Percentiles rank a stretch among this genome's conserved stretches.
Conservation (phyloP, 2,888 invertebrate genomes). For the Phasia obesa region DNA sequence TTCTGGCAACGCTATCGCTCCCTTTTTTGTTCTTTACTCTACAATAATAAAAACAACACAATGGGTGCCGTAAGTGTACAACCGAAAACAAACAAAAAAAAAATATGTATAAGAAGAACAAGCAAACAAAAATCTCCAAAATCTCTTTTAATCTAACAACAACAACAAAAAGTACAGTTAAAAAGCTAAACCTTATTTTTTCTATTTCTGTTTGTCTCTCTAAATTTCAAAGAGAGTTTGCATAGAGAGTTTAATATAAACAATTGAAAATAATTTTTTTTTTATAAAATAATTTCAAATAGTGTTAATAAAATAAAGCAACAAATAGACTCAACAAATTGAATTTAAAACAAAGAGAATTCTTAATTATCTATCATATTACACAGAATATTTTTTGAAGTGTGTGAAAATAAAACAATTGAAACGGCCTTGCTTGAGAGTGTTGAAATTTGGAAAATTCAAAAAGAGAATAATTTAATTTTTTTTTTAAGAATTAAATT, state of each 20-base stretch:
- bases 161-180: conserved; percentile 4
- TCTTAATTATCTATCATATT: background rate
- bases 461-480: background rate
- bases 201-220: background rate
- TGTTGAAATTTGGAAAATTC: conserved; percentile 26
- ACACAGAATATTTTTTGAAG: conserved; percentile 3
- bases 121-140: conserved; percentile 42
- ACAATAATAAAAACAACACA: conserved; percentile 28
- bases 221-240: conserved; percentile 7
- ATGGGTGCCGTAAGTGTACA: background rate
- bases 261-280: background rate
- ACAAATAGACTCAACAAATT: too few relatives aligned
- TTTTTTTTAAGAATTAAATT: background rate
- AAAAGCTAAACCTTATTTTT: conserved; percentile 8
- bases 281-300: background rate
- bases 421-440: conserved; percentile 21
- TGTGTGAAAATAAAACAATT: background rate
- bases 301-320: background rate
- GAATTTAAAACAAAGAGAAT: background rate
- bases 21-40: conserved; percentile 10
- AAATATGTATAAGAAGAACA: too few relatives aligned
- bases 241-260: too few relatives aligned
- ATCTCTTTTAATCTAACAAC: background rate
- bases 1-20: too few relatives aligned
- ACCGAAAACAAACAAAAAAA: too few relatives aligned